These are phyloP conservation scores for Adelphocoris suturalis DNA, from an alignment of 2,888 invertebrate genomes.

Conservation along the genomic window DNA sequence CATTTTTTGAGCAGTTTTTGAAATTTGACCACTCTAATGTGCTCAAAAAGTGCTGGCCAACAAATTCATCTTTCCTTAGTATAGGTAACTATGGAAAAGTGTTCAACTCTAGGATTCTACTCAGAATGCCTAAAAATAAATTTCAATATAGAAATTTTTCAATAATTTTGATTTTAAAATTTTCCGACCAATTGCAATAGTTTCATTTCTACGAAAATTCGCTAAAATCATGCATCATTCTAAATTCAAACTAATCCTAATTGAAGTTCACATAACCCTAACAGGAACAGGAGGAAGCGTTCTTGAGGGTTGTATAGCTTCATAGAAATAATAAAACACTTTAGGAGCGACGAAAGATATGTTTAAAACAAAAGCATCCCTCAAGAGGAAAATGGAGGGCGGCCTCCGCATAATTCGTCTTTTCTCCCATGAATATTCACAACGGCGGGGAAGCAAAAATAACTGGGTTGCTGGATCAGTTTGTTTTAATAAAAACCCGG, in stretches of 20 bases:
- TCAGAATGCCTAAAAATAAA: no score
- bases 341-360: background rate
- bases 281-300: background rate
- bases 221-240: no score
- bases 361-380: conserved; percentile 11
- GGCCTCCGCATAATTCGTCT: conserved; percentile 6
- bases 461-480: conserved; percentile 27
- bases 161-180: no score
- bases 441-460: background rate
- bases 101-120: no score
- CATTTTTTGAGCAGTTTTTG: no score
- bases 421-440: conserved; percentile 18
- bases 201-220: no score
- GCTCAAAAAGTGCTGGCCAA: no score
- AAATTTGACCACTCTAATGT: no score
- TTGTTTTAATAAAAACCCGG: conserved; percentile 3
- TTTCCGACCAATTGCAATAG: no score
- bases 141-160: no score
- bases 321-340: background rate
- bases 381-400: conserved; percentile 8
- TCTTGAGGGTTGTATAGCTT: background rate
- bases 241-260: background rate
- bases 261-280: background rate
- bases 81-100: no score
- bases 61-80: no score